Conservation (phyloP, 37 sponge, comb jelly and placozoan species). For the Corticium candelabrum region DNA sequence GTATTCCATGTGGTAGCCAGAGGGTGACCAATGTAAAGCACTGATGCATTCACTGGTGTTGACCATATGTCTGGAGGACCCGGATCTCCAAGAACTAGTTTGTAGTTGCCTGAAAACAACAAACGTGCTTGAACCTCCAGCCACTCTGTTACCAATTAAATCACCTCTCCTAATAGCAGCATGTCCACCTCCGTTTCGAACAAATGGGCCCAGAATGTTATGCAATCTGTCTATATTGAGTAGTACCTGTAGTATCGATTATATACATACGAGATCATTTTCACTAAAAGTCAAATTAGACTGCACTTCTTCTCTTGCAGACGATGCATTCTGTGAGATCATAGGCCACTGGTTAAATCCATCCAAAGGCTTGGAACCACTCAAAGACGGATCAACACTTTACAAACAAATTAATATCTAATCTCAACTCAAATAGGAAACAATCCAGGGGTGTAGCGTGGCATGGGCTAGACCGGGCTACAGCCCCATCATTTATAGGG, state of each 20-base stretch:
- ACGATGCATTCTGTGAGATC: not conserved
- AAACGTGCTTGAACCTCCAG: not conserved
- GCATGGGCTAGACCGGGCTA: too few species aligned
- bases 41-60: not conserved
- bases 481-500: too few species aligned
- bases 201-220: not conserved
- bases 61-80: slow-evolving; percentile 13
- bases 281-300: too few species aligned
- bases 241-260: not conserved
- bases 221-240: slow-evolving; percentile 1
- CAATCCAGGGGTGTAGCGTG: too few species aligned
- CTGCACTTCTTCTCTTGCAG: not conserved
- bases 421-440: too few species aligned
- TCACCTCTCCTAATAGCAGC: not conserved
- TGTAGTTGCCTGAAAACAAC: not conserved
- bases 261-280: too few species aligned
- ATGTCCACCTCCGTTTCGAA: not conserved
- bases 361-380: slow-evolving; percentile 3
- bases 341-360: slow-evolving; percentile 8
- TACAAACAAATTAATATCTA: not conserved
- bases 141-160: not conserved
- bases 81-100: not conserved
- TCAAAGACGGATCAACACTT: not conserved
- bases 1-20: not conserved
- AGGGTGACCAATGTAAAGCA: not conserved